Base-by-base conservation (phyloP, 2,888 invertebrate genomes). In the Odontothrips loti region DNA sequence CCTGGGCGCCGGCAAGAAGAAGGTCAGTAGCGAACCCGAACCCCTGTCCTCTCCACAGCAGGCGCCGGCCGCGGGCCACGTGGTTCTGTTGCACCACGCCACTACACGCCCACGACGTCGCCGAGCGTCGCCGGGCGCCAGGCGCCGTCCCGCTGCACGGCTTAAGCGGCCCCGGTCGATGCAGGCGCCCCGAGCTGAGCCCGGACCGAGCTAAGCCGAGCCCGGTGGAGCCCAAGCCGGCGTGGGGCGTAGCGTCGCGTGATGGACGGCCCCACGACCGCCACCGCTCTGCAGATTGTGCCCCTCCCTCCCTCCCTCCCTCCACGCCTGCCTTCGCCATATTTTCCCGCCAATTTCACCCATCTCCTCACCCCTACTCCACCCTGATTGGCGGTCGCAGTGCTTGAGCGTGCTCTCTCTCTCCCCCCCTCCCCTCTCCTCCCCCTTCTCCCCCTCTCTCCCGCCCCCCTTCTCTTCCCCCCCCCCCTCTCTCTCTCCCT, bases 11-110 rank as follows among this genome's bases (percentile, higher is more conserved):
- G 34, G 34, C 86, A 87, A 89, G 84, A 89, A 90, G 87, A 87
- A 89, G 87, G 93, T 92, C 87, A 90, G 90, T 88, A 81, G 8
- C 58, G 10, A 11, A 8, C 51, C 17, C 51, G 15, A 1, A 17
- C 9, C 58, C 58, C 0, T 11, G 20, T 2, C 17, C 58, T 58
- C 58, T 1, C 58, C 12, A 51, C 51, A 2, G 8, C 15, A 2
- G 51, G 51, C 10, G 58, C 15, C 20, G 58, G 58, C 34, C 34
- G 58, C 58, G 58, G 58, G 58, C 58, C 20, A n/a, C 58, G 58
- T 58, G 58, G 58, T 20, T 58, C 58, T 58, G 58, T 20, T 58
- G 34, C 34, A 43, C 34, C 34, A 43, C 34, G 34, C 34, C 3
- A 43, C 34, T 2, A 4, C 34, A 43, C 34, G 34, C 3, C 34